Conservation (phyloP, 2,113 vertebrate genomes). For the Fulmarus glacialis region DNA sequence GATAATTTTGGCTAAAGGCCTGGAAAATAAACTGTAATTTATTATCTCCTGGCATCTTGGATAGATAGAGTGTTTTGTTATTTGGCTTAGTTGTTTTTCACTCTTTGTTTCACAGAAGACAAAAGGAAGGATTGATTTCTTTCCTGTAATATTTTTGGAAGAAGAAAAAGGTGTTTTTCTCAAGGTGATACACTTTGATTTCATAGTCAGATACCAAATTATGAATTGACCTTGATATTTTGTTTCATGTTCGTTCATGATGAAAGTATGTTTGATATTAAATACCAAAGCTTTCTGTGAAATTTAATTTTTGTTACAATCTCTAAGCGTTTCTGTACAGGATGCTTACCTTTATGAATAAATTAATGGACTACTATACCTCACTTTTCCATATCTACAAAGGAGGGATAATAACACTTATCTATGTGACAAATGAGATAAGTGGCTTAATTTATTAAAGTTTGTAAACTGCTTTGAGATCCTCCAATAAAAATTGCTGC, state of each 20-base stretch:
- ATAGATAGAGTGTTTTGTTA: conserved; percentile 50
- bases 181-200: conserved; percentile 39
- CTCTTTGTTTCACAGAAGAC: not conserved
- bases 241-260: conserved; percentile 48
- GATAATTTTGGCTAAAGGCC: conserved; percentile 14
- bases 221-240: conserved; percentile 36
- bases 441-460: conserved; percentile 40
- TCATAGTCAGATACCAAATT: conserved; percentile 41
- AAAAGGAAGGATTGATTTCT: conserved; percentile 17
- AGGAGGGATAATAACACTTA: conserved; percentile 29
- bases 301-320: not conserved
- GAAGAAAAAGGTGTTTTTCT: conserved; percentile 35
- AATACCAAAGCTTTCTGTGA: not conserved
- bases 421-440: conserved; percentile 47
- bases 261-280: conserved; percentile 30
- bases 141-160: conserved; percentile 3
- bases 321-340: not conserved
- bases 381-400: conserved; percentile 13
- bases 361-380: not conserved
- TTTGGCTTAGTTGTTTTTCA: conserved; percentile 31
- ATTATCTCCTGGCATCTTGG: conserved; percentile 30
- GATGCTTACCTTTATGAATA: conserved; percentile 2
- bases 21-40: conserved; percentile 35
- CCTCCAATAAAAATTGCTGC: not conserved
- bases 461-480: conserved; percentile 42